phyloP scores from a whole-genome alignment of 1,140 invertebrate species.

The Glossosoma conforme region DNA sequence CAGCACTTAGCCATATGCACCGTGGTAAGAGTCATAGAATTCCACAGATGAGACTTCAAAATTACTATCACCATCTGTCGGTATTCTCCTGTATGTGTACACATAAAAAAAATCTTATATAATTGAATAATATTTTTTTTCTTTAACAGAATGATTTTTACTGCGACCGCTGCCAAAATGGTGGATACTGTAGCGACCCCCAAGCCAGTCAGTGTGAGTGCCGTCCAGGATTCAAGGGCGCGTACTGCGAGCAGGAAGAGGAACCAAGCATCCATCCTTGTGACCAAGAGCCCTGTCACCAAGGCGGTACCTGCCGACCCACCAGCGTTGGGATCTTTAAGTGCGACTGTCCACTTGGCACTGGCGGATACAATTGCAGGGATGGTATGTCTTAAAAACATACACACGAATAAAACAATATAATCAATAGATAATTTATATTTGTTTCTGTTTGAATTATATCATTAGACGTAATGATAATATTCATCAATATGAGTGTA shows the following conservation, averaged over 20 bases:
- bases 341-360: slow-evolving; percentile 77
- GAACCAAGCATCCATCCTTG: slow-evolving; percentile 47
- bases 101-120: too few species aligned
- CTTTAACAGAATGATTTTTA: slow-evolving; percentile 35
- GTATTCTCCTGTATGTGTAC: too few species aligned
- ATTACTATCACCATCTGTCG: too few species aligned
- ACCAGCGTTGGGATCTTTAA: slow-evolving; percentile 55
- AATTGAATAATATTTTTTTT: slow-evolving; percentile 3
- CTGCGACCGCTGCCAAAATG: slow-evolving; percentile 47
- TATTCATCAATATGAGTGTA: too few species aligned
- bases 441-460: too few species aligned
- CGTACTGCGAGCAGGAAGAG: slow-evolving; percentile 63
- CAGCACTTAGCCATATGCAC: too few species aligned
- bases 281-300: slow-evolving; percentile 66
- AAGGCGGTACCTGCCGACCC: slow-evolving; percentile 70
- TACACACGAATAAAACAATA: slow-evolving; percentile 1
- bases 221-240: slow-evolving; percentile 54
- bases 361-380: slow-evolving; percentile 70
- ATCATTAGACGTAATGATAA: too few species aligned
- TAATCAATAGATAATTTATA: slow-evolving; percentile 4
- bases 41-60: too few species aligned
- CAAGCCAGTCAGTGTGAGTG: slow-evolving; percentile 45
- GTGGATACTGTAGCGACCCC: slow-evolving; percentile 35
- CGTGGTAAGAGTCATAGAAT: too few species aligned
- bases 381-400: slow-evolving; percentile 49